Conservation (phyloP, 2,888 invertebrate genomes). For the Drosophila suboccidentalis region DNA sequence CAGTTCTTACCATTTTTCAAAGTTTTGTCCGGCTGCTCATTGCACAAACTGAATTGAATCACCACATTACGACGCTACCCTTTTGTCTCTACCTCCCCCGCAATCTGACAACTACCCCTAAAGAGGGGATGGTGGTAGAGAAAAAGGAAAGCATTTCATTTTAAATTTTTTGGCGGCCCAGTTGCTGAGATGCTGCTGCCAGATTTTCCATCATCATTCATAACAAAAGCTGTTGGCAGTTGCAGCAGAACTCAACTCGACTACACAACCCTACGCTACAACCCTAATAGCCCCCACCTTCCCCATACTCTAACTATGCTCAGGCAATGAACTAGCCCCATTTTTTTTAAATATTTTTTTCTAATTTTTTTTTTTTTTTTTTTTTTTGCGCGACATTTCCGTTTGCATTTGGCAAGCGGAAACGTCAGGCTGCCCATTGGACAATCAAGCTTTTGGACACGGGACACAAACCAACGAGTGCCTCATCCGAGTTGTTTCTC, state of each 20-base stretch:
- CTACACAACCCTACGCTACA: slow-evolving; percentile 16
- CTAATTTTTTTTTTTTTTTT: neutral
- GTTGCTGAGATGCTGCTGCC: slow-evolving; percentile 73
- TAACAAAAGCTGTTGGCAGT: slow-evolving; percentile 82
- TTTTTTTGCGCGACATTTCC: slow-evolving; percentile 71
- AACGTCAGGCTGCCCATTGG: slow-evolving; percentile 73
- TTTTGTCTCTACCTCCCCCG: slow-evolving; percentile 28
- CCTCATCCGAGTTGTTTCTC: slow-evolving; percentile 18
- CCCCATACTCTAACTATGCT: neutral
- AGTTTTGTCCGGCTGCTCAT: slow-evolving; percentile 73
- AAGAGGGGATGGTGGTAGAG: neutral
- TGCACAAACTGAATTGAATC: slow-evolving; percentile 80
- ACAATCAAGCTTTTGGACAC: slow-evolving; percentile 68
- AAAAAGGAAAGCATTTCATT: slow-evolving; percentile 40
- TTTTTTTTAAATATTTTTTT: slow-evolving; percentile 8
- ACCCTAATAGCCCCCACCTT: neutral
- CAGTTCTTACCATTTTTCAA: slow-evolving; percentile 65
- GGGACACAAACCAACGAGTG: slow-evolving; percentile 25
- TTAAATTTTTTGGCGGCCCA: slow-evolving; percentile 65
- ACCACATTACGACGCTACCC: slow-evolving; percentile 59
- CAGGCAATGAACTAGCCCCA: slow-evolving; percentile 54
- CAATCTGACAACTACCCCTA: neutral
- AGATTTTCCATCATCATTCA: slow-evolving; percentile 81
- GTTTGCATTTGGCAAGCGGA: slow-evolving; percentile 80
- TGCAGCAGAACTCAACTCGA: slow-evolving; percentile 55